Conservation (phyloP, 2,888 invertebrate species). For the Tillus elongatus region DNA sequence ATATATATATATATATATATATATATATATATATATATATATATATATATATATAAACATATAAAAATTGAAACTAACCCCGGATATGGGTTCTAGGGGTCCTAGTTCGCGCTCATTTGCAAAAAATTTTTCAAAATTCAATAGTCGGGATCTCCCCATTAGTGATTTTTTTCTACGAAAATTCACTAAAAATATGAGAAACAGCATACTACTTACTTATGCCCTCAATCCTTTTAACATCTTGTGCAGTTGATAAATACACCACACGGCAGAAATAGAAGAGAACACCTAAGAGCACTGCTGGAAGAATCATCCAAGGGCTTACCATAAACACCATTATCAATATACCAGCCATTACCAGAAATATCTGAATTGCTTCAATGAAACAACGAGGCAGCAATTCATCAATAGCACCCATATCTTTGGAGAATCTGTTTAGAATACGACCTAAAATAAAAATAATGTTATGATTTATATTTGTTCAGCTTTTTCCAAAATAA, state of each 20-base stretch:
- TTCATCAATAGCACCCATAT: constrained; percentile 72
- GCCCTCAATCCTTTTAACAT: constrained; percentile 57
- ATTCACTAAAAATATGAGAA: too few relatives aligned
- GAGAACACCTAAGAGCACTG: constrained; percentile 51
- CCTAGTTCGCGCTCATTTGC: too few relatives aligned
- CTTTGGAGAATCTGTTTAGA: constrained; percentile 77
- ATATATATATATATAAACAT: too few relatives aligned
- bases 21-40: too few relatives aligned
- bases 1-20: too few relatives aligned
- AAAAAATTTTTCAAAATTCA: too few relatives aligned
- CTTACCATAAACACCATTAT: constrained; percentile 62
- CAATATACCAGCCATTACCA: constrained; percentile 63
- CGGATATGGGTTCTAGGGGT: too few relatives aligned
- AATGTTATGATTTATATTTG: neutral
- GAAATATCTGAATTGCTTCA: constrained; percentile 56
- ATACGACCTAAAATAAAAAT: constrained; percentile 53
- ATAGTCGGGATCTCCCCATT: too few relatives aligned
- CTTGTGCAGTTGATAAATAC: constrained; percentile 63
- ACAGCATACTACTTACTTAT: constrained; percentile 35
- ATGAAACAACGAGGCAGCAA: constrained; percentile 56
- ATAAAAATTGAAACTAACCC: too few relatives aligned
- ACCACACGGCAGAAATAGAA: constrained; percentile 57
- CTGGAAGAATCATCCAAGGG: constrained; percentile 57
- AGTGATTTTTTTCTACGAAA: too few relatives aligned
- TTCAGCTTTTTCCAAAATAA: too few relatives aligned